These are phyloP conservation scores for Dryobotodes eremita DNA, from an alignment of 2,888 invertebrate species.

Conservation along the genomic window DNA sequence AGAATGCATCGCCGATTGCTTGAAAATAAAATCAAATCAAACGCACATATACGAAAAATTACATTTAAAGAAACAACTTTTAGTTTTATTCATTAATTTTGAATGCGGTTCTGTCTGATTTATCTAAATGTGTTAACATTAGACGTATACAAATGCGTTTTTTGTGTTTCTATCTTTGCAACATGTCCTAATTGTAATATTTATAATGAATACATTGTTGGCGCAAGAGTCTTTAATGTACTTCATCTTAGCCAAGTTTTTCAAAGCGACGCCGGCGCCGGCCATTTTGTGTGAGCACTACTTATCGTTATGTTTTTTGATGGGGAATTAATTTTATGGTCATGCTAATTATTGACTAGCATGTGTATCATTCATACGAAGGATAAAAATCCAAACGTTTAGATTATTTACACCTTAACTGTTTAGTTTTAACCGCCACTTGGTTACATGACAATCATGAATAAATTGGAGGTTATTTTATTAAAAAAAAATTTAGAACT, in stretches of 20 bases:
- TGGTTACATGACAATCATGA: neutral
- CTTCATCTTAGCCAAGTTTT: neutral
- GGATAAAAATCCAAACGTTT: neutral
- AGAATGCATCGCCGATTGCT: neutral
- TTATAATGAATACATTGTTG: constrained; percentile 12
- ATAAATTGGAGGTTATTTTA: neutral
- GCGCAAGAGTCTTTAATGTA: constrained; percentile 1
- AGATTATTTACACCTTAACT: neutral
- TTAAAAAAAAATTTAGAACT: too few relatives aligned
- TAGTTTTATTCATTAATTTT: neutral
- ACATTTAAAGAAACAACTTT: neutral
- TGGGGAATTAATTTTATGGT: neutral
- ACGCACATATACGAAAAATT: neutral
- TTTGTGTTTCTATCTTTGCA: constrained; percentile 4
- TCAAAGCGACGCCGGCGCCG: neutral
- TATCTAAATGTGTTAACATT: constrained; percentile 24
- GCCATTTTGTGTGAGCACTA: neutral
- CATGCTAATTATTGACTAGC: constrained; percentile 1
- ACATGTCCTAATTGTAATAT: constrained; percentile 14
- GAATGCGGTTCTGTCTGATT: constrained; percentile 18
- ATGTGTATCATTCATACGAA: neutral
- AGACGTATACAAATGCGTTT: constrained; percentile 44
- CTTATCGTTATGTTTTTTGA: constrained; percentile 20
- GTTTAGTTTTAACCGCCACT: neutral
- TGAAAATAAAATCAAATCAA: neutral